Percentiles rank a stretch among this genome's conserved stretches.
Conservation (phyloP, 2,888 invertebrate genomes). For the Theretra japonica region DNA sequence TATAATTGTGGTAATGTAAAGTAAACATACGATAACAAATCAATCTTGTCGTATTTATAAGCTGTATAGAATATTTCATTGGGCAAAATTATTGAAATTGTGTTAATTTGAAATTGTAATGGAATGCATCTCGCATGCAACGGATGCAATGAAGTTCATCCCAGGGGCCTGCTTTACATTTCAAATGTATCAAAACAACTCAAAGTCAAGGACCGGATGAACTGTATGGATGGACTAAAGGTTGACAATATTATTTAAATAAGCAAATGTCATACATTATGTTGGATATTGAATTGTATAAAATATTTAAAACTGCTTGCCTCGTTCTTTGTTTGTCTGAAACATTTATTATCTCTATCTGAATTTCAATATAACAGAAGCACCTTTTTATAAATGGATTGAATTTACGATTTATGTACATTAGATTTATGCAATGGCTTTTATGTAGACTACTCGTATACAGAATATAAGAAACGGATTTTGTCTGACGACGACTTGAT, state of each 20-base stretch:
- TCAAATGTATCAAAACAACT: constrained; percentile 46
- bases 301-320: no score
- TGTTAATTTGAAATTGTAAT: constrained; percentile 63
- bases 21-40: constrained; percentile 12
- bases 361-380: no score
- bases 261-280: constrained; percentile 1
- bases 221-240: constrained; percentile 15
- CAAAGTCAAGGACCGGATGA: constrained; percentile 28
- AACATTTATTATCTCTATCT: no score
- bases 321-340: no score
- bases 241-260: constrained; percentile 5
- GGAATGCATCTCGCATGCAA: constrained; percentile 50
- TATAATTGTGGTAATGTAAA: not conserved
- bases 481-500: no score
- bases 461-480: no score
- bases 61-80: constrained; percentile 42
- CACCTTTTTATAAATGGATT: no score
- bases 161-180: constrained; percentile 49
- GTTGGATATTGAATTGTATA: not conserved
- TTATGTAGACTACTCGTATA: no score
- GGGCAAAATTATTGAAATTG: constrained; percentile 54
- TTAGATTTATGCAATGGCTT: no score
- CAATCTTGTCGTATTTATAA: constrained; percentile 29
- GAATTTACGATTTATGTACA: no score
- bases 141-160: constrained; percentile 53